phyloP scores from a whole-genome alignment of 2,113 vertebrate genomes.

The Channa argus region DNA sequence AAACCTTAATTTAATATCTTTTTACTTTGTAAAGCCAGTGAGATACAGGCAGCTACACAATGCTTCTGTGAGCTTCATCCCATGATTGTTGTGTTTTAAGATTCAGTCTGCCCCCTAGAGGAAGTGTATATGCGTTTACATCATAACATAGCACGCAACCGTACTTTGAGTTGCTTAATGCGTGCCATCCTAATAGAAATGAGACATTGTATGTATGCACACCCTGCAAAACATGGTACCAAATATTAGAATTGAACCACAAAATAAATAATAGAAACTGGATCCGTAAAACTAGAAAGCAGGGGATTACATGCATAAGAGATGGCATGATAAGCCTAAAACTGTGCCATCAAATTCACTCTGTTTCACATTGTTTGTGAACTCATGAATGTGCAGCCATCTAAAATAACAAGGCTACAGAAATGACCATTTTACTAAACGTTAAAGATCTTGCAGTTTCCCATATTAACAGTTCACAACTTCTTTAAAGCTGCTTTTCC shows the following conservation, averaged over 20 bases:
- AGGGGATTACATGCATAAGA: no score
- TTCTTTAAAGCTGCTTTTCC: neutral
- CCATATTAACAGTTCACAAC: neutral
- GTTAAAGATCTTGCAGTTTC: neutral
- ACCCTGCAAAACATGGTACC: neutral
- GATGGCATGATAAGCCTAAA: no score
- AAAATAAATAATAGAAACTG: no score
- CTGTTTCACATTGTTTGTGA: no score
- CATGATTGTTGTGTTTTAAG: slow-evolving; percentile 26
- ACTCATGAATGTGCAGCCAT: neutral
- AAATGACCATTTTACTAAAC: neutral
- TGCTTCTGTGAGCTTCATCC: neutral
- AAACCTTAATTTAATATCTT: neutral
- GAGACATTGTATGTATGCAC: neutral
- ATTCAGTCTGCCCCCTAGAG: slow-evolving; percentile 77
- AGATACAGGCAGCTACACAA: slow-evolving; percentile 18
- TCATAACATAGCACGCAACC: neutral
- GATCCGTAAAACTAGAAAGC: no score
- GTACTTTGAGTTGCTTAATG: neutral
- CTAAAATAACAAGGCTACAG: neutral
- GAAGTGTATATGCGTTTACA: slow-evolving; percentile 24
- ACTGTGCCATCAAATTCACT: no score
- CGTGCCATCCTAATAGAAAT: neutral
- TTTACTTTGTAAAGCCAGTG: neutral
- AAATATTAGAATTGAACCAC: no score